Evolutionary conservation across 1,140 invertebrate species (phyloP), one percentile per base, ranked within the genome.

Genomic region (Calliopsis andreniformis): DNA sequence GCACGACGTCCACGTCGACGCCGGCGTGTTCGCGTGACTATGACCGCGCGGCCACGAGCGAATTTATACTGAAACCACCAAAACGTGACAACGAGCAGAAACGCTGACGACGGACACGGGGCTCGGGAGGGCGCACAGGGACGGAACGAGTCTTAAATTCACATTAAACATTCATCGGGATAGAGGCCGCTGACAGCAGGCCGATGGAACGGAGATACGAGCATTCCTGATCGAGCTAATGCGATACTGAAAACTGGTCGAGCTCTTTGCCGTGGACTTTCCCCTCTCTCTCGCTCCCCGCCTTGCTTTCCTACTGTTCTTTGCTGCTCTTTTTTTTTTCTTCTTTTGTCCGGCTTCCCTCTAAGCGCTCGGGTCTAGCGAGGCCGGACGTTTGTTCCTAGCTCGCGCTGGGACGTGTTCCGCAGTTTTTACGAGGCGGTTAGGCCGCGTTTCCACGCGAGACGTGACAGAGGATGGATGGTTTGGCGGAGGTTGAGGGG

Each of bases 171-270:
- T 84, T 84, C 64, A 83, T 84, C 73, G 72, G 55, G 43, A 77
- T 70, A 77, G 78, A 79, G 23, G 25, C 47, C 45, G 78, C 45
- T 80, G 80, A 80, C 81, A 80, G 66, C 10, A 73, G 80, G 62
- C 69, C 76, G 77, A 84, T 82, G 68, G 51, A 83, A 59, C 71
- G 56, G 56, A 68, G 82, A 84, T 82, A 83, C 56, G 56, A 16
- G 43, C 71, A 80, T 83, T 83, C 77, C 61, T 66, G 78, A 80
- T 80, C 72, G 68, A 80, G 47, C 68, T 83, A 84, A 84, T 80
- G 72, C 72, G 72, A 84, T 83, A 84, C 81, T 78, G 78, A 68
- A 83, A 80, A 84, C 83, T 84, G 78, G 81, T 84, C 71, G 75
- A 61, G 66, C 55, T 39, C 70, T 67, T 67, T 66, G 59, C 16